These are phyloP conservation scores for Oncorhynchus gorbuscha DNA, from an alignment of 2,113 vertebrate species.

Conservation along the genomic window DNA sequence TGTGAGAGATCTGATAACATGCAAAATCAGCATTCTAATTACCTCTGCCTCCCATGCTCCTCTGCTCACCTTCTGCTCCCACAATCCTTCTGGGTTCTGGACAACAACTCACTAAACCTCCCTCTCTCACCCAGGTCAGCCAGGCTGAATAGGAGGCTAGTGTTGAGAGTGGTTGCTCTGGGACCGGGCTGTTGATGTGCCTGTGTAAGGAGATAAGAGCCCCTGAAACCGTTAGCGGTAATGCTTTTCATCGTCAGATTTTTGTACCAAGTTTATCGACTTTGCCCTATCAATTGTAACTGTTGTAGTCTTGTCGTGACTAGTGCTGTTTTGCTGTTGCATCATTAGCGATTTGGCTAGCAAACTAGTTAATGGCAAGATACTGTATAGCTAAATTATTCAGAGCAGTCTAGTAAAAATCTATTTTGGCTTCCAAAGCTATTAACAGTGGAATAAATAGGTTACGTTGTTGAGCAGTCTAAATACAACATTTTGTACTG, in stretches of 20 bases:
- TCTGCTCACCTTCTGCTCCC: not conserved
- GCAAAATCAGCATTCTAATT: conserved; percentile 64
- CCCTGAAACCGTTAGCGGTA: not conserved
- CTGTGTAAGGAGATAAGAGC: not conserved
- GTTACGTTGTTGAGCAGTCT: no score
- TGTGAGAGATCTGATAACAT: conserved; percentile 51
- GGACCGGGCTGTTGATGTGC: not conserved
- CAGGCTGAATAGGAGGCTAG: not conserved
- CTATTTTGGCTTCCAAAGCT: no score
- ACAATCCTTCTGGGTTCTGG: not conserved
- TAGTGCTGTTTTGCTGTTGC: no score
- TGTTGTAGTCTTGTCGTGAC: no score
- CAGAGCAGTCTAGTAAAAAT: no score
- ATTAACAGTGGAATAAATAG: no score
- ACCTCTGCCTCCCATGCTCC: conserved; percentile 25
- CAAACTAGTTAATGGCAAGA: not conserved
- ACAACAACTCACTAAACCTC: not conserved
- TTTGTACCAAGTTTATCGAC: not conserved
- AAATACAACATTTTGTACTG: no score
- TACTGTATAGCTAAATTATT: not conserved
- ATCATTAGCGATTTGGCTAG: no score
- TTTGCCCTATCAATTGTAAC: not conserved
- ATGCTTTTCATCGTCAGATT: not conserved
- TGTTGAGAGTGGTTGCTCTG: not conserved
- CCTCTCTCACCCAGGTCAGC: not conserved